Evolutionary conservation across 2,797 vertebrate genomes (phyloP).

Genomic region (Caiman crocodilus): DNA sequence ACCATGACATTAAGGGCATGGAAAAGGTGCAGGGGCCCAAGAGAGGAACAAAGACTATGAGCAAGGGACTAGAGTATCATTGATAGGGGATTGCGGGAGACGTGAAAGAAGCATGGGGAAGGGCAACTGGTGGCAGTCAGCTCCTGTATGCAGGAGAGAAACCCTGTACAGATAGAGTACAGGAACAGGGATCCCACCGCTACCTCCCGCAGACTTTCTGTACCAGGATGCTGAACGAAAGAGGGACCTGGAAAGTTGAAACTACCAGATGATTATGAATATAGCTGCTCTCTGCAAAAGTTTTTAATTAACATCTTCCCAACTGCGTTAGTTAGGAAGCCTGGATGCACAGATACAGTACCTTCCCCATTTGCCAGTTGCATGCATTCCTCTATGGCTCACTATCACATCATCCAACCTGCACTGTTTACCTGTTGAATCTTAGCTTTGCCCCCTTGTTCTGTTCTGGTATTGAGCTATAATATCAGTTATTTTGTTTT

Average conservation of each 20-base stretch:
- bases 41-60: background rate
- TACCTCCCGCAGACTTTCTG: background rate
- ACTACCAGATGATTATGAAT: no score
- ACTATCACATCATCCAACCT: background rate
- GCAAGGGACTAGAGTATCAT: no score
- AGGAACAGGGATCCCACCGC: background rate
- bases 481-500: background rate
- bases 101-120: background rate
- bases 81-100: background rate
- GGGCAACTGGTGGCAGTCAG: background rate
- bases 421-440: background rate
- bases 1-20: background rate
- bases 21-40: background rate
- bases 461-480: background rate
- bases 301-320: background rate
- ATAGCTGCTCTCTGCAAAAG: no score
- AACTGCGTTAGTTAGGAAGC: no score
- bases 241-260: background rate
- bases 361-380: background rate
- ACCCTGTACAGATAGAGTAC: background rate
- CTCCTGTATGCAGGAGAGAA: background rate
- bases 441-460: background rate
- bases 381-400: background rate
- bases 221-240: accelerated
- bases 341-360: background rate